Evolutionary conservation across 2,113 vertebrate genomes (phyloP).

Genomic region (Dasyurus viverrinus): DNA sequence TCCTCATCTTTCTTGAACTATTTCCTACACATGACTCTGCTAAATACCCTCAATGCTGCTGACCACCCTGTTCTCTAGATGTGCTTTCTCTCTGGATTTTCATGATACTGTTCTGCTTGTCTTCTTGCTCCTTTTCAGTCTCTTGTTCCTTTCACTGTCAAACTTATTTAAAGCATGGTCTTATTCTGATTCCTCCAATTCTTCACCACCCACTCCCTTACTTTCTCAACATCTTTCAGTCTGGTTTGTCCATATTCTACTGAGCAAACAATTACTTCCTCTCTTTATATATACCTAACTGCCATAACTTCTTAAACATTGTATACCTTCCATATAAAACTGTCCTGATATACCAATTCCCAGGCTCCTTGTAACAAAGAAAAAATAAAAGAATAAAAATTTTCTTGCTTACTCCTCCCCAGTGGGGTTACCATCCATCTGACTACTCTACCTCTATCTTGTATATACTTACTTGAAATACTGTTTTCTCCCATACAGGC

Average conservation of each 20-base stretch:
- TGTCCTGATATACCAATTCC: not conserved
- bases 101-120: not conserved
- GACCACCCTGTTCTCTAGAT: not conserved
- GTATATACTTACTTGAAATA: too few species aligned
- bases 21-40: not conserved
- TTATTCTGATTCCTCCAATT: not conserved
- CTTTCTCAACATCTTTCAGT: not conserved
- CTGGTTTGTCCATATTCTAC: not conserved
- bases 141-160: not conserved
- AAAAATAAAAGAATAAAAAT: not conserved
- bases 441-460: not conserved
- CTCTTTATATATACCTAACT: not conserved
- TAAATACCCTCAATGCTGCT: too few species aligned
- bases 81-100: not conserved
- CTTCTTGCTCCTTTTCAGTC: not conserved
- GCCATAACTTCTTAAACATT: not conserved
- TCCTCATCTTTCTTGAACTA: not conserved
- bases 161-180: not conserved
- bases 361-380: not conserved
- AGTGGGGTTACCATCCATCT: not conserved
- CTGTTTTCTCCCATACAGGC: not conserved
- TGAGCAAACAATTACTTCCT: not conserved
- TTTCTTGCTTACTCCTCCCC: not conserved
- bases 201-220: not conserved
- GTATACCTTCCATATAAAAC: not conserved